Evolutionary conservation across 2,797 vertebrate species (phyloP).

Genomic region (Crossoptilon crossoptilon): DNA sequence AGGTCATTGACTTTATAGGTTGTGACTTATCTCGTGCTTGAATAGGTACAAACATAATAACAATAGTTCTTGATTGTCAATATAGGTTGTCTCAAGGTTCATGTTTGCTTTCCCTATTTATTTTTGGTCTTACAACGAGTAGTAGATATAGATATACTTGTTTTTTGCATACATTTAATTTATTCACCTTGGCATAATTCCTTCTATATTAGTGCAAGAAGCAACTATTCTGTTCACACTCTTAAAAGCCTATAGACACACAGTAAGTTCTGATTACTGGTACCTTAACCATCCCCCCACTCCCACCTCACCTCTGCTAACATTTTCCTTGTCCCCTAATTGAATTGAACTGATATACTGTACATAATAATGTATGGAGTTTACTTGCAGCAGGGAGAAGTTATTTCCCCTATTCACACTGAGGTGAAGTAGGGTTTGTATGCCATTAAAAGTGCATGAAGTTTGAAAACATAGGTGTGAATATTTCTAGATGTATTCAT

Average conservation of each 20-base stretch:
- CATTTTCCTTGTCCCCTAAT: not conserved
- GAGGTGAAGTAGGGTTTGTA: not conserved
- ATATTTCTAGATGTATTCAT: not conserved
- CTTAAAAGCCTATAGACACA: not conserved
- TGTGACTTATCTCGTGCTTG: not conserved
- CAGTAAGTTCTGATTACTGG: not conserved
- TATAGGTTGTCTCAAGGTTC: not conserved
- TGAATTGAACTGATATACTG: not conserved
- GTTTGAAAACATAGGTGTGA: not conserved
- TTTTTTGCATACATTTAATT: not conserved
- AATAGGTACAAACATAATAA: not conserved
- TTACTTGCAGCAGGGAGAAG: not conserved
- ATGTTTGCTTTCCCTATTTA: not conserved
- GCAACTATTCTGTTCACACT: not conserved
- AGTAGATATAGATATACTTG: not conserved
- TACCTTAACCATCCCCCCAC: fast-evolving
- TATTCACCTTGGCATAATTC: not conserved
- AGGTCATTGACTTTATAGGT: not conserved
- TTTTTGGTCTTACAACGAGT: not conserved
- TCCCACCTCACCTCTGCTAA: not conserved
- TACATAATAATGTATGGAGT: not conserved
- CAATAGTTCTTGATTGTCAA: not conserved
- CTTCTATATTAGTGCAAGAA: not conserved
- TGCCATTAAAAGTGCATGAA: not conserved
- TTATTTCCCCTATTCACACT: not conserved